phyloP scores from a whole-genome alignment of 2,797 vertebrate species.

The Tarsius wallacei region DNA sequence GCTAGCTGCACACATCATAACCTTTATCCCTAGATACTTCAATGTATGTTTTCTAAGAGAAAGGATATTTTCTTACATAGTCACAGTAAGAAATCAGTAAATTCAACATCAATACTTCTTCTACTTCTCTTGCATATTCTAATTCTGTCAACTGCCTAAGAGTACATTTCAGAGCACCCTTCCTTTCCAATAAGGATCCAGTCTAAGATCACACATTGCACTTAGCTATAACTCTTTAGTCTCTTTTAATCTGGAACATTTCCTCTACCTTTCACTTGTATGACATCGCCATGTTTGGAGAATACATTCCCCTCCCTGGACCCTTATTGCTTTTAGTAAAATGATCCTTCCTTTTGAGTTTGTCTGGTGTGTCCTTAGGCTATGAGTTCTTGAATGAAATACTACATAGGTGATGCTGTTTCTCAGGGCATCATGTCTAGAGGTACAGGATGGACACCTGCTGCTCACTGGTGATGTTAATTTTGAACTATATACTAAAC shows the following conservation, averaged over 20 bases:
- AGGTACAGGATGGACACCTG: neutral
- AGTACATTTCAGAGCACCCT: neutral
- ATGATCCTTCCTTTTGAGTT: neutral
- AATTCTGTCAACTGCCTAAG: conserved; percentile 16
- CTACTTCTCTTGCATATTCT: conserved; percentile 22
- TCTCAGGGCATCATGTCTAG: neutral
- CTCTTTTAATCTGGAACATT: neutral
- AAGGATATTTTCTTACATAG: neutral
- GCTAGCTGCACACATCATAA: neutral
- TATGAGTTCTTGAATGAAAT: neutral
- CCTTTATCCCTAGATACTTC: neutral
- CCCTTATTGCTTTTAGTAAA: neutral
- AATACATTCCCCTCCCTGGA: neutral
- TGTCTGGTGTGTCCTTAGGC: neutral
- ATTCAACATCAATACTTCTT: neutral
- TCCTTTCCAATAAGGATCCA: neutral
- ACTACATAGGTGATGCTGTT: neutral
- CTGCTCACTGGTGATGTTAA: neutral
- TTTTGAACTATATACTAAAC: neutral
- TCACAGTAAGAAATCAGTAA: neutral
- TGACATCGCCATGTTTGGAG: neutral
- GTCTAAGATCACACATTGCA: neutral
- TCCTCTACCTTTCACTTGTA: neutral
- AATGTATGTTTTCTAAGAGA: neutral
- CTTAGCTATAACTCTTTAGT: neutral